Conservation (phyloP, 1,140 invertebrate species). For the Drosophila erecta region DNA sequence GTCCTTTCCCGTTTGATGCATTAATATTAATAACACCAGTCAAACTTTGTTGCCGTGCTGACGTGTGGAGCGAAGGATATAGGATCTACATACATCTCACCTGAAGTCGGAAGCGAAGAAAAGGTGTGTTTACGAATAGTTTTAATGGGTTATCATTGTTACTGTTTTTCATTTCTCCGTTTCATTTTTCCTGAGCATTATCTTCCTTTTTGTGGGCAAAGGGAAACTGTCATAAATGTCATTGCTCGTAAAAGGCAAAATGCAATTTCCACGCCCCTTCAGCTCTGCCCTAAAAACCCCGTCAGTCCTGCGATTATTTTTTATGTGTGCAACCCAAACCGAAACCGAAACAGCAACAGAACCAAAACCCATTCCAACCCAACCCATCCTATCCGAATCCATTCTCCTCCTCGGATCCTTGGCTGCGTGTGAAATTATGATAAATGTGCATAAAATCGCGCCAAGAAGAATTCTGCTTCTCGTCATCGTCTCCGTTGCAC, state of each 20-base stretch:
- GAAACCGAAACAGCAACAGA: constrained; percentile 46
- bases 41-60: constrained; percentile 60
- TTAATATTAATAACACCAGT: constrained; percentile 75
- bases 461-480: constrained; percentile 55
- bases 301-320: constrained; percentile 64
- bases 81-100: constrained; percentile 53
- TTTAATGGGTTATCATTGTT: constrained; percentile 79
- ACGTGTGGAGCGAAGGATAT: too few relatives aligned
- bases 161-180: constrained; percentile 36
- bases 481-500: constrained; percentile 49
- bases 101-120: constrained; percentile 1
- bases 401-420: constrained; percentile 45
- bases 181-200: constrained; percentile 21
- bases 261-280: constrained; percentile 69
- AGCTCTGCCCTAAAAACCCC: constrained; percentile 27
- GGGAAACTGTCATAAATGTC: constrained; percentile 76
- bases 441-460: constrained; percentile 83
- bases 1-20: constrained; percentile 15
- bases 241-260: constrained; percentile 79
- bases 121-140: constrained; percentile 80
- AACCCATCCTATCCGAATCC: constrained; percentile 33
- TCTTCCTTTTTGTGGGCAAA: constrained; percentile 9
- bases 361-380: constrained; percentile 17
- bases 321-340: constrained; percentile 61
- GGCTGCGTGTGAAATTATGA: constrained; percentile 82